Conservation (phyloP, 1,140 invertebrate species). For the Heliconius melpomene region DNA sequence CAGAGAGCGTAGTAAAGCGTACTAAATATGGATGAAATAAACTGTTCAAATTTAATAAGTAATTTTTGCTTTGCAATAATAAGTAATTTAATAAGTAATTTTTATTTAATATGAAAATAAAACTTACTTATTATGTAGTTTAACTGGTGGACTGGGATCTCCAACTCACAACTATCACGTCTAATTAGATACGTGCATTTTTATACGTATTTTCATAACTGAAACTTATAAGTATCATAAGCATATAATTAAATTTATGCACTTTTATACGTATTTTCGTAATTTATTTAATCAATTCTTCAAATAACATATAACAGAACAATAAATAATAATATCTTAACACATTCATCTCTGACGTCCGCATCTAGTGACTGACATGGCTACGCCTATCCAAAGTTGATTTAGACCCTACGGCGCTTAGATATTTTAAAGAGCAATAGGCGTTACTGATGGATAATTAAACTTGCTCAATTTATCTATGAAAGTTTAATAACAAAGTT, state of each 20-base stretch:
- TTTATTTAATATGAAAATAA: too few species aligned
- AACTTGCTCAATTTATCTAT: constrained; percentile 5
- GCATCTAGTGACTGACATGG: constrained; percentile 1
- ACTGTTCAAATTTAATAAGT: background rate
- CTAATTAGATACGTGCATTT: too few species aligned
- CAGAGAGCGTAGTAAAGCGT: background rate
- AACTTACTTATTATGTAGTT: too few species aligned
- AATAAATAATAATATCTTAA: background rate
- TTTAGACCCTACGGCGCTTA: constrained; percentile 16
- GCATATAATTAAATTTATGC: background rate
- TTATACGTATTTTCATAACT: too few species aligned
- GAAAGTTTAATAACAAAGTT: background rate
- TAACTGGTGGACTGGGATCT: too few species aligned
- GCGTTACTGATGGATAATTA: constrained; percentile 22
- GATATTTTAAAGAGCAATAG: constrained; percentile 6
- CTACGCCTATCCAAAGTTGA: constrained; percentile 19
- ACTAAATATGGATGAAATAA: background rate
- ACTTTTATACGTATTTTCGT: background rate
- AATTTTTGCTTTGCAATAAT: too few species aligned
- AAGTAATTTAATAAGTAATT: too few species aligned
- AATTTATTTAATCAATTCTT: background rate
- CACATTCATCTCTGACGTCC: constrained; percentile 5
- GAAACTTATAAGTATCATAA: too few species aligned
- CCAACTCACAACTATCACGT: too few species aligned
- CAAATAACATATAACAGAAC: background rate